A percentile compares a stretch with the other conserved stretches of the same genome.
Evolutionary conservation across 2,888 invertebrate genomes (phyloP).

Genomic region (Thumatha senex): DNA sequence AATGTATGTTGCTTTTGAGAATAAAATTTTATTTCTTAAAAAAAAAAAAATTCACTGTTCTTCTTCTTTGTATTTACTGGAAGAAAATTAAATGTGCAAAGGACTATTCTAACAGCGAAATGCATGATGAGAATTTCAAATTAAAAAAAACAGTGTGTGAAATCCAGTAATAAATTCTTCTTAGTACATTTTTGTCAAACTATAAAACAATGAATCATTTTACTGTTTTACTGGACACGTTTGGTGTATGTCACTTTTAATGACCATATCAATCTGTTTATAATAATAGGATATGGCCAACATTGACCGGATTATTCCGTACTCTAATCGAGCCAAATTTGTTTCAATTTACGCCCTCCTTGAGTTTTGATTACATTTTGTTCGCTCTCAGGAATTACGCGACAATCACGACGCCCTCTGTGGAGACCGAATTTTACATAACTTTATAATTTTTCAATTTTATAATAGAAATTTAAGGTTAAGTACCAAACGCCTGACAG

Average conservation of each 20-base stretch:
- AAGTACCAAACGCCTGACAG: not conserved
- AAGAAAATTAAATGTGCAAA: too few relatives aligned
- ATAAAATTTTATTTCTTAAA: too few relatives aligned
- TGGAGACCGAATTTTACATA: constrained; percentile 7
- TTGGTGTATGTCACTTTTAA: constrained; percentile 12
- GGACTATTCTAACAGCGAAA: too few relatives aligned
- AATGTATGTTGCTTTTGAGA: too few relatives aligned
- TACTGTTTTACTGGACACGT: constrained; percentile 7
- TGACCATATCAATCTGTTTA: constrained; percentile 10
- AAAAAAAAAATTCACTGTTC: too few relatives aligned
- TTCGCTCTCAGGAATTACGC: constrained; percentile 12
- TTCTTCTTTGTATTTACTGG: too few relatives aligned
- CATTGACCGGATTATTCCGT: constrained; percentile 24
- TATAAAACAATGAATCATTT: constrained; percentile 14
- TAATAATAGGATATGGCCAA: constrained; percentile 15
- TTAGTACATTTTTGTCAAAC: not conserved
- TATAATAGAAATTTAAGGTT: not conserved
- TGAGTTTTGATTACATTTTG: constrained; percentile 24
- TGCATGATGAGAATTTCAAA: too few relatives aligned
- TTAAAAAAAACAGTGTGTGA: too few relatives aligned
- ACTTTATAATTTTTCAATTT: not conserved
- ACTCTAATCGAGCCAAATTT: constrained; percentile 28
- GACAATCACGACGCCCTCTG: constrained; percentile 17
- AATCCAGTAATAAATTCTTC: not conserved
- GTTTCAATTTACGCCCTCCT: constrained; percentile 20